Evolutionary conservation across 2,888 invertebrate species (phyloP), one percentile per base, ranked within the genome.

Genomic region (Dynastes maya): DNA sequence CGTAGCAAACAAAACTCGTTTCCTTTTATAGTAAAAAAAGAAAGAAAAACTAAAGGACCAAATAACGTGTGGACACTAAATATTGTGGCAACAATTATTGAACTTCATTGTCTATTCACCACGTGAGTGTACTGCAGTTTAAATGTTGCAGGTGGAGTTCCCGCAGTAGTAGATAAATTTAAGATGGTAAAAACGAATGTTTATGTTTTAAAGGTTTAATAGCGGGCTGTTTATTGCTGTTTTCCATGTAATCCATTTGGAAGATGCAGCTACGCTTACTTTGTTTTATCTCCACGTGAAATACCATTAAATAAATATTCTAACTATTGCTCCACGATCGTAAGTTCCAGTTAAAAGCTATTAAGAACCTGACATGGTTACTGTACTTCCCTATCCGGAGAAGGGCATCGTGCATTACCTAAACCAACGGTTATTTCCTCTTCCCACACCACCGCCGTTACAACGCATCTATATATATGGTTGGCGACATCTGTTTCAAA

Each of bases 401-500:
- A 9, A 29, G 29, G 8, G 22, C 55, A 27, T 58, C 16, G 16
- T 22, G 55, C 55, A 45, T 45, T 45, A 45, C 45, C 45, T 45
- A 58, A 58, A 27, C 55, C 55, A 58, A 58, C 55, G n/a, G n/a
- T 22, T 58, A 58, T 58, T 58, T 58, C 22, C 55, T 58, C n/a
- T 22, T 58, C 55, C 55, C 16, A 29, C 32, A 13, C 63, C 32
- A 63, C 29, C 32, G 13, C 13, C 13, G 45, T 29, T 32, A 6
- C 27, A 58, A 32, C 51, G 13, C 58, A 72, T 53, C 49, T 79
- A 81, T 58, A 40, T 72, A 78, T 78, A 79, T 80, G 80, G 80
- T 80, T 75, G 80, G 80, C 80, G 81, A 82, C 82, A 82, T 80
- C 81, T 82, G 82, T 80, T 82, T 78, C 80, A 77, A 81, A 80